phyloP scores from a whole-genome alignment of 2,113 vertebrate species.

The Trematocara marginatum region DNA sequence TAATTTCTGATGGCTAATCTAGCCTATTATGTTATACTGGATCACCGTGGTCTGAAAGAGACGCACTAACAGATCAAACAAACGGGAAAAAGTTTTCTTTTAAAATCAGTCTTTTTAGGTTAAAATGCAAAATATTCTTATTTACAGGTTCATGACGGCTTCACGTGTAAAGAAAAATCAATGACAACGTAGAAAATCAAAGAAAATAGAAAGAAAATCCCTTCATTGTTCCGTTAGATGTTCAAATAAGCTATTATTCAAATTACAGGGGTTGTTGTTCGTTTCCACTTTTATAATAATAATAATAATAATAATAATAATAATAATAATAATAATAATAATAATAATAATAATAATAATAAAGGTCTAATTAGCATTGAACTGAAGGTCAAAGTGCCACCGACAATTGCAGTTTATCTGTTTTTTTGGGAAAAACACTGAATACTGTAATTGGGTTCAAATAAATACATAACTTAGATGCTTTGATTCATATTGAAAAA shows the following conservation, averaged over 20 bases:
- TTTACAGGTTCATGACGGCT: slow-evolving; percentile 65
- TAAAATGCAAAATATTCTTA: slow-evolving; percentile 76
- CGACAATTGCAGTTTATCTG: slow-evolving; percentile 11
- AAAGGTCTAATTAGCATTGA: slow-evolving; percentile 5
- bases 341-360: slow-evolving; percentile 1
- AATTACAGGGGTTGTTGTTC: background rate
- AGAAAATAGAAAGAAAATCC: background rate
- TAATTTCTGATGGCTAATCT: slow-evolving; percentile 45
- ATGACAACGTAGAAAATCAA: background rate
- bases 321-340: slow-evolving; percentile 34
- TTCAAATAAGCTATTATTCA: background rate
- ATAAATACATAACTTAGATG: slow-evolving; percentile 74
- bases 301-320: slow-evolving; percentile 35
- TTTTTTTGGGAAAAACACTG: slow-evolving; percentile 12
- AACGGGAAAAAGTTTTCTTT: background rate
- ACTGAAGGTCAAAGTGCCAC: slow-evolving; percentile 28
- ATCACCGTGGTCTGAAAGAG: slow-evolving; percentile 38
- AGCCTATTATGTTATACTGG: slow-evolving; percentile 38
- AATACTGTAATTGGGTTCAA: slow-evolving; percentile 55
- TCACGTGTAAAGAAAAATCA: slow-evolving; percentile 22
- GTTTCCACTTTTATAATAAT: background rate
- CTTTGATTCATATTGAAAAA: slow-evolving; percentile 62
- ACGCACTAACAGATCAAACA: slow-evolving; percentile 16
- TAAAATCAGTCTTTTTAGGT: slow-evolving; percentile 54
- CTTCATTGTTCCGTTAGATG: slow-evolving; percentile 19